phyloP scores from a whole-genome alignment of 2,888 invertebrate genomes.

The Pristionchus maxplancki region DNA sequence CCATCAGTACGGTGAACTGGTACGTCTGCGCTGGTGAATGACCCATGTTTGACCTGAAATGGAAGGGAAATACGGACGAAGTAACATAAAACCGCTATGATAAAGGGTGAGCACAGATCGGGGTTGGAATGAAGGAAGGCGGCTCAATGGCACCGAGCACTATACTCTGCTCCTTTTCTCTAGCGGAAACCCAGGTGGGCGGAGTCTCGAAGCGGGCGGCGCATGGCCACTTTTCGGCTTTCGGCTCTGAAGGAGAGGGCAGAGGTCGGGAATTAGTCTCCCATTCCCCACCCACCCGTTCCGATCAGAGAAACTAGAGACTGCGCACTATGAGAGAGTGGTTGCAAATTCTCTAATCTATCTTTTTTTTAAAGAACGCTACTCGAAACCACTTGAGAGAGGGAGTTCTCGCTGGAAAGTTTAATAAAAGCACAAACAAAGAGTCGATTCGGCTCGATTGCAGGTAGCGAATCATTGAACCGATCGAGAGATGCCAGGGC shows the following conservation, averaged over 20 bases:
- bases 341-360: no score
- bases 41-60: conserved; percentile 12
- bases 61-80: background rate
- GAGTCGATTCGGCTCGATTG: background rate
- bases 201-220: background rate
- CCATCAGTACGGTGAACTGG: conserved; percentile 32
- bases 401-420: background rate
- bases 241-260: background rate
- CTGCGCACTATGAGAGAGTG: no score
- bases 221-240: background rate
- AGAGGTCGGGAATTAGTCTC: background rate
- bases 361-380: background rate
- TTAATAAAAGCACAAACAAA: conserved; percentile 1
- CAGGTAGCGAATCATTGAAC: background rate
- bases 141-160: background rate
- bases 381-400: conserved; percentile 10
- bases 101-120: background rate
- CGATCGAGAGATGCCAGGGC: background rate
- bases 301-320: background rate
- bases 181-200: background rate
- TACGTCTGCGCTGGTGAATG: conserved; percentile 14
- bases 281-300: background rate
- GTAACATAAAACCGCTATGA: background rate
- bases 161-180: background rate
- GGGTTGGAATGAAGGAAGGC: background rate